Evolutionary conservation across 37 sponge, comb jelly and placozoan genomes (phyloP).

Genomic region (Tethya wilhelma): DNA sequence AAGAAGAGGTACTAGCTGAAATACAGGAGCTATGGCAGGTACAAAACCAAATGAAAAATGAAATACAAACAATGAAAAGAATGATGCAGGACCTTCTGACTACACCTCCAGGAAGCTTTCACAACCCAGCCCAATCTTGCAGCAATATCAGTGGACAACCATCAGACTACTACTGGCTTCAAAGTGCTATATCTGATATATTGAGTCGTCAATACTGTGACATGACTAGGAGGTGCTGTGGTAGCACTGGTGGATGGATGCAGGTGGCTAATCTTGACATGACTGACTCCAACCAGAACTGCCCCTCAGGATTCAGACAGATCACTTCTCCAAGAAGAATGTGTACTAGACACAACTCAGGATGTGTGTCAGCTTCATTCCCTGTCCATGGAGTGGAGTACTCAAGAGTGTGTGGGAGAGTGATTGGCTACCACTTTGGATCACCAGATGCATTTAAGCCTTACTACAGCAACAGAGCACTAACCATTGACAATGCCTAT

Average conservation of each 20-base stretch:
- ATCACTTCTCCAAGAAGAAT: background rate
- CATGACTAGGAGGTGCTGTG: background rate
- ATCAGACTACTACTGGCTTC: too few species aligned
- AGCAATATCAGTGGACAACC: too few species aligned
- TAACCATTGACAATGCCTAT: slow-evolving; percentile 3
- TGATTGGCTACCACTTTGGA: background rate
- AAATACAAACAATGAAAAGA: background rate
- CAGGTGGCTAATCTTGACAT: slow-evolving; percentile 44
- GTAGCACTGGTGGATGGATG: slow-evolving; percentile 43
- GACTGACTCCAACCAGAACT: slow-evolving; percentile 19
- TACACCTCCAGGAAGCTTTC: background rate
- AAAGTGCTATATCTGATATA: too few species aligned
- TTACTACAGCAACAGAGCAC: background rate
- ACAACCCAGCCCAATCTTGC: too few species aligned
- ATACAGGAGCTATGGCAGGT: too few species aligned
- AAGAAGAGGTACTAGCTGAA: too few species aligned
- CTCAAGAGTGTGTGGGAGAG: slow-evolving; percentile 5
- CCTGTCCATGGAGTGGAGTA: background rate
- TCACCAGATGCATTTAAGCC: slow-evolving; percentile 32
- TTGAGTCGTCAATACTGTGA: background rate
- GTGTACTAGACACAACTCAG: slow-evolving; percentile 1
- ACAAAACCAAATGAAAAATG: too few species aligned
- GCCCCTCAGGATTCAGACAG: slow-evolving; percentile 13
- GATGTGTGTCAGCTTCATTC: background rate
- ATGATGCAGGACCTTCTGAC: background rate